These are phyloP conservation scores for Halichondria panicea DNA, from an alignment of 37 sponge, comb jelly and placozoan genomes.

Conservation along the genomic window DNA sequence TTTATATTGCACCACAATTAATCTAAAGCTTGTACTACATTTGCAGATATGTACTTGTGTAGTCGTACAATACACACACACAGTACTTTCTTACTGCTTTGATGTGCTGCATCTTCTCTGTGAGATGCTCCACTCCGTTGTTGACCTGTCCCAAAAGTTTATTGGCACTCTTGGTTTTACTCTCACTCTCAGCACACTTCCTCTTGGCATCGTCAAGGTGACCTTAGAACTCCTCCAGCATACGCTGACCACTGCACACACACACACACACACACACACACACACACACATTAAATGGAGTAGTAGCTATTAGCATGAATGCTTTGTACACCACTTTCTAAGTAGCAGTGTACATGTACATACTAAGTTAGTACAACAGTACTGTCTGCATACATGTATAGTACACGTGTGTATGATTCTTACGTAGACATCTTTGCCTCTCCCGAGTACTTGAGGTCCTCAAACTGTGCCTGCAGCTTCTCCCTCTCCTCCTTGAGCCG, in stretches of 20 bases:
- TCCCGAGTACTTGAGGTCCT: slow-evolving; percentile 98
- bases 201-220: slow-evolving; percentile 75
- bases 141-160: slow-evolving; percentile 82
- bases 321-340: not conserved
- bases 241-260: slow-evolving; percentile 79
- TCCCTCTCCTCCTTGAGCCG: slow-evolving; percentile 88
- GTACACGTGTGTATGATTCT: not conserved
- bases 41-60: too few relatives aligned
- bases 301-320: not conserved
- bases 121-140: slow-evolving; percentile 91
- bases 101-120: slow-evolving; percentile 89
- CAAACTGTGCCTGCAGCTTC: slow-evolving; percentile 89
- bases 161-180: slow-evolving; percentile 57
- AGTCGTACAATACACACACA: too few relatives aligned
- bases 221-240: slow-evolving; percentile 94
- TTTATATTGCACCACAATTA: too few relatives aligned
- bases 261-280: too few relatives aligned
- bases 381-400: not conserved
- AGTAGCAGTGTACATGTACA: too few relatives aligned
- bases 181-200: slow-evolving; percentile 49
- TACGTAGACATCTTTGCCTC: slow-evolving; percentile 93
- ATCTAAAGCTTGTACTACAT: too few relatives aligned
- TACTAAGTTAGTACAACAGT: not conserved
- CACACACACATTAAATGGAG: not conserved
- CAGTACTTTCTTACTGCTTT: slow-evolving; percentile 87